These are phyloP conservation scores for Neotoma lepida DNA, from an alignment of 2,113 vertebrate species.

Conservation along the genomic window DNA sequence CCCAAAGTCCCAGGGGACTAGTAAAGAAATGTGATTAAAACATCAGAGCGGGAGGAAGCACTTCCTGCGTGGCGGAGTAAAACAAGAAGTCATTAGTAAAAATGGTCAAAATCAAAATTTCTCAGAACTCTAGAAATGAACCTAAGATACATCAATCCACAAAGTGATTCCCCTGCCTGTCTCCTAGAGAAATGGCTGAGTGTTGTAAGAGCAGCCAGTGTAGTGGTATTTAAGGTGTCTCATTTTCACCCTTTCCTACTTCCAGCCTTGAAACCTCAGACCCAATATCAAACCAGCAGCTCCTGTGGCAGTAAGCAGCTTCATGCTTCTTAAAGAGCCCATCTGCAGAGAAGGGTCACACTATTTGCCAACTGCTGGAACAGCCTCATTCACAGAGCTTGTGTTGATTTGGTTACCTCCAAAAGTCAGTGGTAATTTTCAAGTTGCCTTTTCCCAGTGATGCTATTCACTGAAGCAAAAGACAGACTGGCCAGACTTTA, in stretches of 20 bases:
- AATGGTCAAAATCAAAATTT: background rate
- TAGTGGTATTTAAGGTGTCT: background rate
- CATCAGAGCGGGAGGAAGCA: background rate
- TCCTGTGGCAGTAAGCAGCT: background rate
- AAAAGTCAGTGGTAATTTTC: background rate
- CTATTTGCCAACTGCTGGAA: background rate
- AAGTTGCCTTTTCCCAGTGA: background rate
- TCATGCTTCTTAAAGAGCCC: background rate
- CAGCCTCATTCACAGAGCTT: background rate
- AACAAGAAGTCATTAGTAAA: background rate
- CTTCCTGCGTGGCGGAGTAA: background rate
- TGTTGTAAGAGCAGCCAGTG: background rate
- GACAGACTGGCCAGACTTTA: background rate
- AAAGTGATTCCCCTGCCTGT: background rate
- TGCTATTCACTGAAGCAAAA: background rate
- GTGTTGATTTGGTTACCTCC: background rate
- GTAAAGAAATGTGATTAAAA: background rate
- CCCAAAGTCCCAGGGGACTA: background rate
- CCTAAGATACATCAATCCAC: background rate
- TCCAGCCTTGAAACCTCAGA: background rate
- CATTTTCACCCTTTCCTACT: background rate
- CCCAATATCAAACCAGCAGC: background rate
- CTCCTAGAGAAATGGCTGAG: background rate
- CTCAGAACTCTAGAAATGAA: constrained; percentile 6
- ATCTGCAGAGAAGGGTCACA: background rate